Evolutionary conservation across 2,888 invertebrate species (phyloP), one percentile per base, ranked within the genome.

Genomic region (Nemoura dubitans): DNA sequence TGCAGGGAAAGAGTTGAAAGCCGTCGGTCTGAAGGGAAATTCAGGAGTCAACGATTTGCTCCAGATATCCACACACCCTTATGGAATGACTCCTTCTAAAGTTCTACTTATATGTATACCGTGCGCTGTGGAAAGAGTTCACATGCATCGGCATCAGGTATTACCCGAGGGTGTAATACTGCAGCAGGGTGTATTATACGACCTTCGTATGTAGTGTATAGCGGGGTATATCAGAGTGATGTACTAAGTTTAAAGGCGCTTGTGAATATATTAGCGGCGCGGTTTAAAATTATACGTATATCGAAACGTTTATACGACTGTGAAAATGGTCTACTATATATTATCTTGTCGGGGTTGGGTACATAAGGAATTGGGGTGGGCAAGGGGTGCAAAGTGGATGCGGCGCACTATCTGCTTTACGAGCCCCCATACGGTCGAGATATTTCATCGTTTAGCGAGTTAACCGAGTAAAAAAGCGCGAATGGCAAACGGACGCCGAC

Each of bases 391-490:
- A 21, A 21, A 21, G 59, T 59, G 59, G 59, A 14, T 10, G 59
- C 59, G 1, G 21, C 28, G 10, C 25, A 14, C 78, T 78, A 78
- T 78, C 78, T 78, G 27, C 78, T 78, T 78, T 27, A 78, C 78
- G 78, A 78, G 21, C 25, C 78, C 78, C 59, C 78, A 27, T 27
- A 78, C 76, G 78, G 26, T 10, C 27, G 27, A 78, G 78, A 78
- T 78, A 78, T 78, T 78, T 78, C 78, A 78, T 78, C 78, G 78
- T 78, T 78, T 78, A 78, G 78, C 78, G 26, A 10, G 27, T 26
- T 28, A 78, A 78, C 78, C n/a, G 78, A 28, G 21, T 78, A 10
- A 27, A 78, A 78, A 27, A 27, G 5, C 2, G 6, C 2, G 27
- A 25, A 10, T 3, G 25, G 59, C 3, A 59, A 59, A 59, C 10